Conservation (phyloP, 2,888 invertebrate species). For the Thymelicus lineola region DNA sequence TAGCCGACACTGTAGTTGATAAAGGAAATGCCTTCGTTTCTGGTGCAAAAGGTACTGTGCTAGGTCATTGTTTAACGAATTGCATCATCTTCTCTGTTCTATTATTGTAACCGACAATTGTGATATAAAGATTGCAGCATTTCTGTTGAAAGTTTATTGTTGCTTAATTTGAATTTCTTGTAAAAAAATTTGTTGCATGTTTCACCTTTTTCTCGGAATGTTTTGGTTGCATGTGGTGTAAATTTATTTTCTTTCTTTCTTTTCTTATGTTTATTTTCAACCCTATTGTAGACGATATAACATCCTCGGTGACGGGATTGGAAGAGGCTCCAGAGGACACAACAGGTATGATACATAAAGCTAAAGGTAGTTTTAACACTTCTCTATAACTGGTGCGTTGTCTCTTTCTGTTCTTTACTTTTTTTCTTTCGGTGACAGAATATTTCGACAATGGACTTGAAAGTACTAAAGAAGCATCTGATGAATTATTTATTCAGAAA, state of each 20-base stretch:
- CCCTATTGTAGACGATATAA: conserved; percentile 47
- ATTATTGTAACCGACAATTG: neutral
- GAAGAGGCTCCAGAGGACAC: conserved; percentile 48
- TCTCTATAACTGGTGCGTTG: conserved; percentile 31
- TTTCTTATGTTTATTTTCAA: conserved; percentile 40
- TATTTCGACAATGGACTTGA: conserved; percentile 42
- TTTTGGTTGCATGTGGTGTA: conserved; percentile 54
- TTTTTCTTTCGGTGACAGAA: conserved; percentile 46
- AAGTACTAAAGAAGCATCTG: conserved; percentile 26
- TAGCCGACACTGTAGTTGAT: conserved; percentile 73
- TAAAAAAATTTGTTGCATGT: conserved; percentile 17
- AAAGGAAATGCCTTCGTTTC: conserved; percentile 63
- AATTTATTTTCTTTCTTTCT: conserved; percentile 39
- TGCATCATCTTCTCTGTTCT: neutral
- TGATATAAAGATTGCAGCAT: neutral
- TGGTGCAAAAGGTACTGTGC: conserved; percentile 53
- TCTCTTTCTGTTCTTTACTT: conserved; percentile 34
- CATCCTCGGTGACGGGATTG: conserved; percentile 44
- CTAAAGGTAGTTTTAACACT: conserved; percentile 46
- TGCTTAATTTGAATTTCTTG: neutral
- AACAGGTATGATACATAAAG: conserved; percentile 51
- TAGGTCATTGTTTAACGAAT: neutral
- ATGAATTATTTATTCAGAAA: conserved; percentile 38
- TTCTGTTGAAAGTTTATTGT: neutral
- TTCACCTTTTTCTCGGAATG: conserved; percentile 23